Conservation (phyloP, 1,140 invertebrate genomes). For the Parasteatoda tepidariorum region DNA sequence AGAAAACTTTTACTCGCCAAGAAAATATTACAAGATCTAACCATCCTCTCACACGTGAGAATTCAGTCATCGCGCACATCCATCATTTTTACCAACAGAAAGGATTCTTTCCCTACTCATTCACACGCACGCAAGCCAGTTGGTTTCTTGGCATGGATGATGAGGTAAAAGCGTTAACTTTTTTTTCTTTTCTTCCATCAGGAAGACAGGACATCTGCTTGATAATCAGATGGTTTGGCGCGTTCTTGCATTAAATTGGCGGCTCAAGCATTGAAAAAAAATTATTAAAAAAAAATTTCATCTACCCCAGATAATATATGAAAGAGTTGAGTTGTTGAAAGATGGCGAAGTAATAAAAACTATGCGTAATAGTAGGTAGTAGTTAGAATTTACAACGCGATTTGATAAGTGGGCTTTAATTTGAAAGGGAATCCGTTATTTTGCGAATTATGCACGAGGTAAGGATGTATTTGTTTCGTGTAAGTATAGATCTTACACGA, state of each 20-base stretch:
- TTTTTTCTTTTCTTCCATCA: not conserved
- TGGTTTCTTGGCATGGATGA: slow-evolving; percentile 18
- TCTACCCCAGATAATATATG: not conserved
- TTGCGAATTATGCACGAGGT: too few species aligned
- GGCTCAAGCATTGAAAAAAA: too few species aligned
- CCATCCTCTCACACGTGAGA: slow-evolving; percentile 37
- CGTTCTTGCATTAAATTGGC: slow-evolving; percentile 43
- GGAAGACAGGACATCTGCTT: slow-evolving; percentile 12
- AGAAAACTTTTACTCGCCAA: slow-evolving; percentile 9
- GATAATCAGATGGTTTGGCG: slow-evolving; percentile 30
- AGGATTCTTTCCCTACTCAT: not conserved
- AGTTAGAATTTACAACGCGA: too few species aligned
- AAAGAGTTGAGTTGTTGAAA: not conserved
- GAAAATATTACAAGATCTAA: not conserved
- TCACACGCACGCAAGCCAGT: slow-evolving; percentile 20
- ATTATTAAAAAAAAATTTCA: too few species aligned
- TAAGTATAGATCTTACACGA: too few species aligned
- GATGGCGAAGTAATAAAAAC: not conserved
- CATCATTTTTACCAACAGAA: not conserved
- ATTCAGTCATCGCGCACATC: slow-evolving; percentile 28
- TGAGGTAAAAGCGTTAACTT: not conserved
- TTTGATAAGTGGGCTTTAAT: too few species aligned
- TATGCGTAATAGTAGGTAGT: too few species aligned
- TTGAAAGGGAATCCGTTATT: too few species aligned
- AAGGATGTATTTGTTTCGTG: too few species aligned